Base-by-base conservation (phyloP, 1,140 invertebrate genomes). In the Antheraea mylitta region DNA sequence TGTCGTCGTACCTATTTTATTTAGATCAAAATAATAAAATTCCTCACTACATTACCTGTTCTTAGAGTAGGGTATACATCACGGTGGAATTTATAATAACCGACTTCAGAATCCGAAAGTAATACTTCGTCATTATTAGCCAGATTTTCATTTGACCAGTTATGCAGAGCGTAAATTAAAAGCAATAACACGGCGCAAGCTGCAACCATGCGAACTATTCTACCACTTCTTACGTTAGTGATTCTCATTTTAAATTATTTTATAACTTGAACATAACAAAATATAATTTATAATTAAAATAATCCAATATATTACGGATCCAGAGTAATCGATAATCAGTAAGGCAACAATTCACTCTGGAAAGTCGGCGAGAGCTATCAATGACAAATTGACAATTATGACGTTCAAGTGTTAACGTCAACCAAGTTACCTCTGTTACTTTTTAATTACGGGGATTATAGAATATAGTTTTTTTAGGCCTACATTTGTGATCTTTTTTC, bases 211-310 rank as follows among this genome's bases (percentile, higher is more conserved):
- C 89, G 87, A 66, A 82, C 71, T 67, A 91, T 90, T 68, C 89
- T 83, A 36, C 89, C 88, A 36, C 86, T 77, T 82, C 89, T 86
- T 19, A 91, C 68, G 66, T 91, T 91, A 67, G 89, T 91, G 60
- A 91, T 89, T 58, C 87, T 84, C 89, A 91, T 91, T 81, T 81
- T 85, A 63, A 30, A 48, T 58, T 7, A 78, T 68, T 64, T 65
- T 67, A 72, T 7, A 63, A 58, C 36, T 68, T 37, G 66, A 64
- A 64, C 75, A 79, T 75, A 72, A 77, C 69, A 79, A 79, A 62
- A 48, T 65, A 53, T 53, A 53, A 53, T 9, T 53, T 53, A n/a
- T n/a, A 53, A 30, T 30, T 30, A n/a, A n/a, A n/a, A n/a, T n/a
- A n/a, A n/a, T n/a, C n/a, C 22, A 30, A 30, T 30, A 30, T 30